Conservation (phyloP, 2,113 vertebrate species). For the Eleginops maclovinus region DNA sequence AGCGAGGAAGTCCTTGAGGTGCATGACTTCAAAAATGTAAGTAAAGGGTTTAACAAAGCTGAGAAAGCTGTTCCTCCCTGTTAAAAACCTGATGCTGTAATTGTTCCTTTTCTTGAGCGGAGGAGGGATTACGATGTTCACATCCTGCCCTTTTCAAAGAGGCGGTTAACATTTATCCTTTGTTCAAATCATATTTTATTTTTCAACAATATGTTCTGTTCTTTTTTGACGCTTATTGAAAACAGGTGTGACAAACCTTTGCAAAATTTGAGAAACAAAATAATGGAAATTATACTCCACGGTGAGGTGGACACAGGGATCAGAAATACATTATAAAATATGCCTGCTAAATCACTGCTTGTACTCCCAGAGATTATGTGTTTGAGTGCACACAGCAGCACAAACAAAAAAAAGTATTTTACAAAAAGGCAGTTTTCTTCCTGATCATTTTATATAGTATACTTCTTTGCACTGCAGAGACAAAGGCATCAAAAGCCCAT, state of each 20-base stretch:
- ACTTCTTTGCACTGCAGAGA: slow-evolving; percentile 39
- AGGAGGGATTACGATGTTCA: slow-evolving; percentile 39
- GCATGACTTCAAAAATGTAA: slow-evolving; percentile 96
- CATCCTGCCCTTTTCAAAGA: slow-evolving; percentile 50
- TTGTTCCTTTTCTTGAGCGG: slow-evolving; percentile 18
- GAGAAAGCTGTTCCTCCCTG: neutral
- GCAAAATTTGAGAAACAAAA: slow-evolving; percentile 22
- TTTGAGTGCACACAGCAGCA: slow-evolving; percentile 11
- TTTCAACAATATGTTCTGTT: slow-evolving; percentile 23
- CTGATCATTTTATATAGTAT: slow-evolving; percentile 49
- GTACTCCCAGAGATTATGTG: slow-evolving; percentile 12
- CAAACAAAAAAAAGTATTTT: slow-evolving; percentile 15
- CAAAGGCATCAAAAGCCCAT: slow-evolving; percentile 62
- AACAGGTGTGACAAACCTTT: slow-evolving; percentile 36
- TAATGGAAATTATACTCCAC: slow-evolving; percentile 28
- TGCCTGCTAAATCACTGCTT: slow-evolving; percentile 8
- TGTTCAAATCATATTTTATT: slow-evolving; percentile 46
- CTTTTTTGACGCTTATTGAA: slow-evolving; percentile 22
- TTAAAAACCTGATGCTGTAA: slow-evolving; percentile 10
- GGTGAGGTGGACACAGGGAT: slow-evolving; percentile 14
- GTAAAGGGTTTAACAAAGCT: slow-evolving; percentile 62
- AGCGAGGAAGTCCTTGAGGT: slow-evolving; percentile 93
- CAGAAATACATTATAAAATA: slow-evolving; percentile 6
- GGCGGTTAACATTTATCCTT: slow-evolving; percentile 30
- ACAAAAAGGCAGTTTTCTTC: slow-evolving; percentile 24